Evolutionary conservation across 2,888 invertebrate genomes (phyloP), one percentile per base, ranked within the genome.

Genomic region (Drosophila imparisetae): DNA sequence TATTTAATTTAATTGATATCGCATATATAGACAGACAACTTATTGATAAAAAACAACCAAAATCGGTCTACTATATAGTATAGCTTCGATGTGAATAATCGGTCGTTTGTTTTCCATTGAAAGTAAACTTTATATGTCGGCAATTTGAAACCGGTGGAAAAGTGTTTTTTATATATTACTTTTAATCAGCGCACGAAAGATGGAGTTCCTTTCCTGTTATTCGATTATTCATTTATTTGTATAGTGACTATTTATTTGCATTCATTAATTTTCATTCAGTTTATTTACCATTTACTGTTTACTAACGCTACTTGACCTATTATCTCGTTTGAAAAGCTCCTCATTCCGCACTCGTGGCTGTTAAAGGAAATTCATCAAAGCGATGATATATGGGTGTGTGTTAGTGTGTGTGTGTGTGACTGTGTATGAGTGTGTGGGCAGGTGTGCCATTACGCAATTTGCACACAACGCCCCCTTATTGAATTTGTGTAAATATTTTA

Each of bases 401-500:
- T 38, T n/a, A 18, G 4, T 27, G 4, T 52, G n/a, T n/a, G 29
- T 21, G 3, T 21, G 4, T 29, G 29, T 32, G 11, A 32, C 32
- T 5, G 13, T 52, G 34, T 53, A 11, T n/a, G 27, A 2, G 2
- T 13, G 13, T 21, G 6, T 55, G n/a, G 38, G 10, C 40, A 66
- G 60, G 49, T 68, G 50, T 75, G 55, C 29, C 49, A 62, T 78
- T 69, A 78, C 55, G 52, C 78, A 78, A 76, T 72, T 72, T 72
- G 24, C 55, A 52, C 58, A 64, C 50, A 30, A 21, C 60, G 53
- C 38, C 10, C 15, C 21, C 62, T 66, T 77, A 79, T 77, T 74
- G 65, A 70, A 79, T 76, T 78, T 77, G 65, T 58, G 60, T 67
- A 74, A 79, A 79, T 77, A 65, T 64, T 79, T 79, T 52, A 62